Evolutionary conservation across 1,140 invertebrate genomes (phyloP).

Genomic region (Plutomurus gul): DNA sequence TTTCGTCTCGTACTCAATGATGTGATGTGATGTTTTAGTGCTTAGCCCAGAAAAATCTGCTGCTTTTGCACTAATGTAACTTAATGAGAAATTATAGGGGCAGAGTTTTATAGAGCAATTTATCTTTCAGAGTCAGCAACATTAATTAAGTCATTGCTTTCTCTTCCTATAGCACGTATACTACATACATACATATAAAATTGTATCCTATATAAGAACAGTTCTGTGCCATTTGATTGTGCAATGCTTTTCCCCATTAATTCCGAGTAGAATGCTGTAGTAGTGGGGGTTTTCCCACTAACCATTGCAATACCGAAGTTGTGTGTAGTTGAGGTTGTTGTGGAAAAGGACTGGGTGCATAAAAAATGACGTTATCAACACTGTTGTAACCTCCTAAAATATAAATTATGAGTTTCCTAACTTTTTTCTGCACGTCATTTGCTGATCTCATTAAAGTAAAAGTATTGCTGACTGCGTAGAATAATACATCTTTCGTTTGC

Average conservation of each 20-base stretch:
- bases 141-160: slow-evolving; percentile 25
- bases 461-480: background rate
- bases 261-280: no score
- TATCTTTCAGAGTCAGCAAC: slow-evolving; percentile 5
- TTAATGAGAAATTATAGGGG: slow-evolving; percentile 24
- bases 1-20: background rate
- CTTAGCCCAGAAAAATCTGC: slow-evolving; percentile 14
- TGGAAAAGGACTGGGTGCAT: background rate
- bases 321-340: no score
- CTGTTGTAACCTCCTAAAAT: background rate
- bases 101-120: slow-evolving; percentile 21
- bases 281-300: no score
- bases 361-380: background rate
- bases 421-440: background rate
- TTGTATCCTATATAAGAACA: background rate
- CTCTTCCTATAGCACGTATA: background rate
- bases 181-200: background rate
- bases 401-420: slow-evolving; percentile 9
- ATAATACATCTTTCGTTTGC: background rate
- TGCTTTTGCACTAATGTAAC: slow-evolving; percentile 14
- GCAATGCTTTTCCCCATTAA: no score
- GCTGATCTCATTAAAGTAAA: background rate
- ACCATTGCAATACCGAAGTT: no score
- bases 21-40: slow-evolving; percentile 23
- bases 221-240: no score